Evolutionary conservation across 2,113 vertebrate genomes (phyloP).

Genomic region (Phyllostomus discolor): DNA sequence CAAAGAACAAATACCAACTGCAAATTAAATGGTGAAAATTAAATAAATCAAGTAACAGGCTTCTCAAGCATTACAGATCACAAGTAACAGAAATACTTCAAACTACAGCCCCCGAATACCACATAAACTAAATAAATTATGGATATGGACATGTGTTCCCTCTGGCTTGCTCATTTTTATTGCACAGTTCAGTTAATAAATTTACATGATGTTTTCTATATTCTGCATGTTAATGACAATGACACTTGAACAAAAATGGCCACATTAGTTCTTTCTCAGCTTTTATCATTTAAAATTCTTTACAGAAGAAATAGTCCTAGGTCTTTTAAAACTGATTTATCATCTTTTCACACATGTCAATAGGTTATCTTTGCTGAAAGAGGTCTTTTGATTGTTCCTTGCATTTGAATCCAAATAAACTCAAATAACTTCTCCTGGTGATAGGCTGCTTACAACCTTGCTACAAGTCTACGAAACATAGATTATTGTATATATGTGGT

Average conservation of each 20-base stretch:
- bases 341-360: slow-evolving; percentile 11
- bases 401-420: slow-evolving; percentile 40
- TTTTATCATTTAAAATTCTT: slow-evolving; percentile 49
- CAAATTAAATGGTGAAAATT: background rate
- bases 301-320: background rate
- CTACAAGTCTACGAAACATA: background rate
- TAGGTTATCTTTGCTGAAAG: slow-evolving; percentile 31
- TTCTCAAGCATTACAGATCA: background rate
- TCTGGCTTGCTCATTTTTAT: background rate
- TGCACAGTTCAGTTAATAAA: background rate
- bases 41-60: background rate
- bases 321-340: slow-evolving; percentile 46
- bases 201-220: background rate
- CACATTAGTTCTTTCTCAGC: background rate
- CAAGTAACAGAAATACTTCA: background rate
- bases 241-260: slow-evolving; percentile 3
- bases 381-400: slow-evolving; percentile 28
- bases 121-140: background rate
- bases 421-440: background rate
- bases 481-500: background rate
- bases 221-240: background rate
- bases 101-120: background rate
- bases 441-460: background rate
- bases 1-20: background rate
- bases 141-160: background rate